These are phyloP conservation scores for Verasper variegatus DNA, from an alignment of 2,113 vertebrate genomes.

Conservation along the genomic window DNA sequence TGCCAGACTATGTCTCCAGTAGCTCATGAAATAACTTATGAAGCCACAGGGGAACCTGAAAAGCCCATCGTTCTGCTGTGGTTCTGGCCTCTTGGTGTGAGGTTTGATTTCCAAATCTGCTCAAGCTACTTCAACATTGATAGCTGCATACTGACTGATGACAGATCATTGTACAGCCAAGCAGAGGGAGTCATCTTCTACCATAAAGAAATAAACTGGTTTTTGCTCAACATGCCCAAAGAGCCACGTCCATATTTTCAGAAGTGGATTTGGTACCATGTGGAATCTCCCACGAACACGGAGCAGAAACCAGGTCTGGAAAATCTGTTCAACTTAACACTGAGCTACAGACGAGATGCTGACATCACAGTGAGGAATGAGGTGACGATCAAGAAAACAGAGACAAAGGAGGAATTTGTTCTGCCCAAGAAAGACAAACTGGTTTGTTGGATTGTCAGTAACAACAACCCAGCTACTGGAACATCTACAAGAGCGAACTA, in stretches of 20 bases:
- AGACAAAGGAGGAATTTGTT: slow-evolving; percentile 81
- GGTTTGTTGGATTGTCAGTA: slow-evolving; percentile 91
- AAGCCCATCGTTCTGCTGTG: slow-evolving; percentile 88
- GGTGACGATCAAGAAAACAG: slow-evolving; percentile 81
- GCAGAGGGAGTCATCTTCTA: slow-evolving; percentile 86
- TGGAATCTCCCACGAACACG: slow-evolving; percentile 88
- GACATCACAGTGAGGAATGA: slow-evolving; percentile 88
- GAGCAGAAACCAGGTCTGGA: slow-evolving; percentile 82
- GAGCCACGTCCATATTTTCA: slow-evolving; percentile 86
- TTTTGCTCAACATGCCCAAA: slow-evolving; percentile 84
- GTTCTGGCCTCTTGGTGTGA: slow-evolving; percentile 88
- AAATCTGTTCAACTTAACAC: slow-evolving; percentile 87
- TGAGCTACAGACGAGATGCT: slow-evolving; percentile 88
- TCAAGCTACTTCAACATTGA: slow-evolving; percentile 85
- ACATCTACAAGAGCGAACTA: slow-evolving; percentile 85
- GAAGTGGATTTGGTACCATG: slow-evolving; percentile 91
- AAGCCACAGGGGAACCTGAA: slow-evolving; percentile 53
- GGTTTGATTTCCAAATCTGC: slow-evolving; percentile 85
- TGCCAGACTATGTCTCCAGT: not conserved
- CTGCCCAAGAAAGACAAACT: slow-evolving; percentile 88
- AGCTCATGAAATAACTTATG: too few relatives aligned
- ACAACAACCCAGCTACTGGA: slow-evolving; percentile 71
- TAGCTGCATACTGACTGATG: slow-evolving; percentile 87
- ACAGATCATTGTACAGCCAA: slow-evolving; percentile 84
- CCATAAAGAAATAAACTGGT: slow-evolving; percentile 82